Conservation (phyloP, 2,113 vertebrate species). For the Gracilinanus agilis region DNA sequence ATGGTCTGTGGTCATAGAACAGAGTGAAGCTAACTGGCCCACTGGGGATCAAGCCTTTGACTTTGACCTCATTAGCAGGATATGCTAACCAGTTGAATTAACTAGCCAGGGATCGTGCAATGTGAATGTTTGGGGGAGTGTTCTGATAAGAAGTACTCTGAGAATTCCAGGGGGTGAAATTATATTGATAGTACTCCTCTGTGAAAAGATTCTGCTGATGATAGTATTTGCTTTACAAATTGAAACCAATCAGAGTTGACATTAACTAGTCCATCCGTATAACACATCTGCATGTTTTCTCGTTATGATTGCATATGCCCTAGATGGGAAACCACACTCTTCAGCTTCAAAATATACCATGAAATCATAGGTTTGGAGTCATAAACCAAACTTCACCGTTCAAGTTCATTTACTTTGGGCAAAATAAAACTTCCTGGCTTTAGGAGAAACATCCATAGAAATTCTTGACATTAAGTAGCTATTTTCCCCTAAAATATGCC, state of each 20-base stretch:
- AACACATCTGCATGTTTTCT: constrained; percentile 37
- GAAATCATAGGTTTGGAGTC: constrained; percentile 18
- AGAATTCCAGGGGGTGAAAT: neutral
- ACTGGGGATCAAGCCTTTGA: constrained; percentile 27
- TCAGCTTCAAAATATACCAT: constrained; percentile 8
- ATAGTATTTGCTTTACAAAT: neutral
- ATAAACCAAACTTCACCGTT: neutral
- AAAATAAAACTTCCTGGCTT: constrained; percentile 41
- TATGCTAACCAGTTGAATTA: neutral
- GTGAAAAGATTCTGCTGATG: constrained; percentile 2
- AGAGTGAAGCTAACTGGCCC: neutral
- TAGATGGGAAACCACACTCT: neutral
- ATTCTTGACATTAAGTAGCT: neutral
- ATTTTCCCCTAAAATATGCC: neutral
- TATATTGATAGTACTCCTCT: neutral
- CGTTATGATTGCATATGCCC: neutral
- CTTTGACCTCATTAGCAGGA: neutral
- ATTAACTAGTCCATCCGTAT: neutral
- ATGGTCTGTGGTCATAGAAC: neutral
- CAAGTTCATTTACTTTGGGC: constrained; percentile 26
- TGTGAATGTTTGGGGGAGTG: constrained; percentile 16
- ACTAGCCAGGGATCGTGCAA: neutral
- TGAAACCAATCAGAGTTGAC: constrained; percentile 43
- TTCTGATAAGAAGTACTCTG: neutral
- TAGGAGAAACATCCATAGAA: constrained; percentile 1